Percentiles rank a stretch among this genome's conserved stretches.
These are phyloP conservation scores for Eumeta japonica DNA, from an alignment of 1,140 invertebrate genomes.

Conservation along the genomic window DNA sequence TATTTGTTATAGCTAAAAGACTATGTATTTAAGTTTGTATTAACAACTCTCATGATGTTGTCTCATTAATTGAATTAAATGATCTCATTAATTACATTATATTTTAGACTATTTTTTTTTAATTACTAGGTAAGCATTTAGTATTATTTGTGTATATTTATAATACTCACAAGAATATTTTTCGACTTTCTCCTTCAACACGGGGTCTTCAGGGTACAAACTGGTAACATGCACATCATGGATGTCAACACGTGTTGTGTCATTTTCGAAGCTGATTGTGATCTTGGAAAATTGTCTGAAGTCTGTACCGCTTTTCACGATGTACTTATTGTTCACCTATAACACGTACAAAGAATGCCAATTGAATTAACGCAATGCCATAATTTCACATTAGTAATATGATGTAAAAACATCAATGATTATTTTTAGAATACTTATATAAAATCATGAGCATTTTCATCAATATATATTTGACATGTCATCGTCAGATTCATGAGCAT, in stretches of 20 bases:
- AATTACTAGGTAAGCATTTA: constrained; percentile 4
- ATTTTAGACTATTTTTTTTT: too few relatives aligned
- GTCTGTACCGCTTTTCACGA: constrained; percentile 90
- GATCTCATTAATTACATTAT: too few relatives aligned
- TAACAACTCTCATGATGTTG: background rate
- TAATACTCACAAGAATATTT: constrained; percentile 66
- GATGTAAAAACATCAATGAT: too few relatives aligned
- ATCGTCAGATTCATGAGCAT: too few relatives aligned
- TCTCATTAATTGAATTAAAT: too few relatives aligned
- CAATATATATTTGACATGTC: too few relatives aligned
- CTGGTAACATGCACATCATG: constrained; percentile 74
- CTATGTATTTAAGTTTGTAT: background rate
- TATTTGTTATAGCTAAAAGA: too few relatives aligned
- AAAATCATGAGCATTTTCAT: too few relatives aligned
- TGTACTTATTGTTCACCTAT: constrained; percentile 76
- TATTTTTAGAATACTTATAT: too few relatives aligned
- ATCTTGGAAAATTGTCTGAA: constrained; percentile 86
- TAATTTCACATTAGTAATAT: too few relatives aligned
- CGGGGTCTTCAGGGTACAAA: constrained; percentile 69
- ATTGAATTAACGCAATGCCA: too few relatives aligned
- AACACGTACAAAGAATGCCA: constrained; percentile 6
- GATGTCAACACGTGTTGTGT: constrained; percentile 62
- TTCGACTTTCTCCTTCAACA: constrained; percentile 69
- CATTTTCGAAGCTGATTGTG: constrained; percentile 63
- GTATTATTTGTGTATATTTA: constrained; percentile 3